phyloP scores from a whole-genome alignment of 2,888 invertebrate species.

The Acleris holmiana region DNA sequence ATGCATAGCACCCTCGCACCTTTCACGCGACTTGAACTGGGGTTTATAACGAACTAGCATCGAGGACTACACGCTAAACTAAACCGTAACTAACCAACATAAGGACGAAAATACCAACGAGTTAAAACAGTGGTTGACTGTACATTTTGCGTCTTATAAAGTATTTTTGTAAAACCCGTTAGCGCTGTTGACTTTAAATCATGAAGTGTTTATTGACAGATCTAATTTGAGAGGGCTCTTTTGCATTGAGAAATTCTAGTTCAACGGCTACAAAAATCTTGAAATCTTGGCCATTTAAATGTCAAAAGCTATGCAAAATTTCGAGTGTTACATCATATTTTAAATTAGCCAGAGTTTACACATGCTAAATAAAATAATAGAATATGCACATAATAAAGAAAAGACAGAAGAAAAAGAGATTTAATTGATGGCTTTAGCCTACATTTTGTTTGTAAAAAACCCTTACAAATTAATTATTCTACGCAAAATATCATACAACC shows the following conservation, averaged over 20 bases:
- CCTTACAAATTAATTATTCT: too few species aligned
- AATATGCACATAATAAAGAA: too few species aligned
- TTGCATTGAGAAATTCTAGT: conserved; percentile 10
- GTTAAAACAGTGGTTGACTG: conserved; percentile 1
- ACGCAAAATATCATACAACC: too few species aligned
- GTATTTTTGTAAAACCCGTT: conserved; percentile 51
- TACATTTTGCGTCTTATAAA: conserved; percentile 38
- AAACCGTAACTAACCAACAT: not conserved
- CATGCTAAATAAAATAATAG: too few species aligned
- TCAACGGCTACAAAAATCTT: too few species aligned
- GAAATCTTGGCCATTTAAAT: too few species aligned
- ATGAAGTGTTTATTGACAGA: conserved; percentile 33
- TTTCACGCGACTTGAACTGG: conserved; percentile 36
- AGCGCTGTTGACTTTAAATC: conserved; percentile 56
- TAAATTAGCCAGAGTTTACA: too few species aligned
- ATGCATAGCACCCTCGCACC: conserved; percentile 42
- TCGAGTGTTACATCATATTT: too few species aligned
- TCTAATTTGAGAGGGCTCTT: conserved; percentile 21
- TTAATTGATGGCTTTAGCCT: too few species aligned
- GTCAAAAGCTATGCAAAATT: too few species aligned
- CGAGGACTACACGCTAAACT: not conserved
- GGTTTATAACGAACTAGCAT: conserved; percentile 56
- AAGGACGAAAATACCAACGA: not conserved
- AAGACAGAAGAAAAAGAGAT: too few species aligned
- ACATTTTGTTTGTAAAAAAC: too few species aligned